Percentiles rank a stretch among this genome's conserved stretches.
phyloP scores from a whole-genome alignment of 1,140 invertebrate genomes.

The Harlomillsia oculata region DNA sequence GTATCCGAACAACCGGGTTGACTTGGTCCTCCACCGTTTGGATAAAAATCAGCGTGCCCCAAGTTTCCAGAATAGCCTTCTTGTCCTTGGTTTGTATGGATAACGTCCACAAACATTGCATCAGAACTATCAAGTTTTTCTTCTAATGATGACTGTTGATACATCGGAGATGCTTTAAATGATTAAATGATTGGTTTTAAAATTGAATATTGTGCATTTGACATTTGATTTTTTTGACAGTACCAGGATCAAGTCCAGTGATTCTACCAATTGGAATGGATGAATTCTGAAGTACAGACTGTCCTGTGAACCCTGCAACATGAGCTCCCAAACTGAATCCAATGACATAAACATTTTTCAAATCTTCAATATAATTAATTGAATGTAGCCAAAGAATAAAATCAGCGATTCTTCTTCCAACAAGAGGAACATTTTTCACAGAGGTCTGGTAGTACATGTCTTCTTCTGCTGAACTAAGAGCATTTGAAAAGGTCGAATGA shows the following conservation, averaged over 20 bases:
- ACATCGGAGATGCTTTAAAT: conserved; percentile 24
- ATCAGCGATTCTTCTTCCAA: conserved; percentile 8
- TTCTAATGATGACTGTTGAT: conserved; percentile 38
- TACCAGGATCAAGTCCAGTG: conserved; percentile 23
- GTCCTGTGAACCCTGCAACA: not conserved
- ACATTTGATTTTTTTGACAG: no score
- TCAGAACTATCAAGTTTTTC: conserved; percentile 51
- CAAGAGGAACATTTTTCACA: conserved; percentile 11
- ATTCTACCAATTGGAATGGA: not conserved
- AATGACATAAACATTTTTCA: conserved; percentile 2
- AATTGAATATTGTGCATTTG: no score
- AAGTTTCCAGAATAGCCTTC: conserved; percentile 49
- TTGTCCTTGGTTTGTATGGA: conserved; percentile 55
- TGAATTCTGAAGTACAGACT: not conserved
- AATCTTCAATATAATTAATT: conserved; percentile 1
- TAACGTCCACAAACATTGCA: conserved; percentile 56
- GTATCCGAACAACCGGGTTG: conserved; percentile 8
- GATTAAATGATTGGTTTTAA: not conserved
- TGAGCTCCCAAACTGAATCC: conserved; percentile 13
- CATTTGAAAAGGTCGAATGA: not conserved
- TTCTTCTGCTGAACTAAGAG: conserved; percentile 1
- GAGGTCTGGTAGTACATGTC: conserved; percentile 7
- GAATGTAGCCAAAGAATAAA: conserved; percentile 10
- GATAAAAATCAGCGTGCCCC: conserved; percentile 49
- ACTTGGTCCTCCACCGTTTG: conserved; percentile 15